These are phyloP conservation scores for Stictocephala bisonia DNA, from an alignment of 2,888 invertebrate species.

Conservation along the genomic window DNA sequence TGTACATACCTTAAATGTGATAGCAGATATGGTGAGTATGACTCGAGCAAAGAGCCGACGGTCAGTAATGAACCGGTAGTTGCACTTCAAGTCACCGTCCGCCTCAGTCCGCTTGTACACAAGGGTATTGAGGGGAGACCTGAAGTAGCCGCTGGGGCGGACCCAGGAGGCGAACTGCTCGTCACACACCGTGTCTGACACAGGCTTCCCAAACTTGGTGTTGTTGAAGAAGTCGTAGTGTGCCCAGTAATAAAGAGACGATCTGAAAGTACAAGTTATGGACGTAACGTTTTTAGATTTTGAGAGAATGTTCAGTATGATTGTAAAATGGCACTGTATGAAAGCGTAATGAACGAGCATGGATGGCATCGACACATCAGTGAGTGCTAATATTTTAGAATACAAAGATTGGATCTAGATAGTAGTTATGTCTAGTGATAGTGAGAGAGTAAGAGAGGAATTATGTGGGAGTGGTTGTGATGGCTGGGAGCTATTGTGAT, in stretches of 20 bases:
- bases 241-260: slow-evolving; percentile 94
- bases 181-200: slow-evolving; percentile 85
- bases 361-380: no score
- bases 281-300: no score
- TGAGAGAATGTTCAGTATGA: no score
- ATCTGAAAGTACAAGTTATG: no score
- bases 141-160: slow-evolving; percentile 77
- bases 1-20: slow-evolving; percentile 78
- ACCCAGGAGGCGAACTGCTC: slow-evolving; percentile 90
- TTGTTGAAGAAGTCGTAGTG: slow-evolving; percentile 95
- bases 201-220: slow-evolving; percentile 85
- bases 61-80: slow-evolving; percentile 87
- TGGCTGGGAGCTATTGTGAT: no score
- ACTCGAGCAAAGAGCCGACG: slow-evolving; percentile 84
- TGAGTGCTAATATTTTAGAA: no score
- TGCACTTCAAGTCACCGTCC: slow-evolving; percentile 76
- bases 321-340: no score
- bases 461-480: no score
- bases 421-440: no score
- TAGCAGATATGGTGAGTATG: slow-evolving; percentile 79
- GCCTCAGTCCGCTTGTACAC: slow-evolving; percentile 82
- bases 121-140: slow-evolving; percentile 87
- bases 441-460: no score
- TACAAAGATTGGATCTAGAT: no score
- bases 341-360: no score